Evolutionary conservation across 2,797 vertebrate species (phyloP), one percentile per base, ranked within the genome.

Genomic region (Sebastes oblongus): DNA sequence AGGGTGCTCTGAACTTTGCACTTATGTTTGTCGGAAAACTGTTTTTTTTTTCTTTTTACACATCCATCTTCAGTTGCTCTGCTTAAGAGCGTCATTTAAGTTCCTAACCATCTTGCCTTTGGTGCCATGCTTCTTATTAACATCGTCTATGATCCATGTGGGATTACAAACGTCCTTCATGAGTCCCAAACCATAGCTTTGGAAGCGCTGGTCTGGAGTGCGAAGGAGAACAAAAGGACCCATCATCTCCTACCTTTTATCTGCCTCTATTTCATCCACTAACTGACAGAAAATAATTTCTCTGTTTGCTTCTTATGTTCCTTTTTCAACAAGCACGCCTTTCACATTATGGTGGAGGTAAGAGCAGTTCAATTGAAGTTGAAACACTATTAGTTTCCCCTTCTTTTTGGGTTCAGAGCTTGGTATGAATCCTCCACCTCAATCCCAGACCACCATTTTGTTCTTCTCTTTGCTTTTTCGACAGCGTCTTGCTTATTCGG

Each of bases 261-360:
- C 88, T 90, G 95, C 94, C 92, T 95, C 92, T 91, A 85, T 94
- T 92, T 95, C 95, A 85, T 83, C 92, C 92, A 78, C 82, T 93
- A 92, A 93, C 91, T 93, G 91, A 94, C 93, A 94, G 93, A 64
- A 87, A 82, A 86, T 98, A 98, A 98, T 96, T 93, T 94, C 91
- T 97, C 95, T 94, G 82, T 95, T 93, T 95, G 90, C 94, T 92
- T 94, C 93, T 90, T 93, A 89, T 94, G 88, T 91, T 94, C 91
- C 87, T 94, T 90, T 92, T 92, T 92, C 93, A 89, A 94, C 96
- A 97, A 99, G 98, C 98, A 98, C 91, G 97, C 98, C 96, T 99
- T 99, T 98, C 98, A 99, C 96, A 99, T 99, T 96, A 99, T 98
- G 98, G 98, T 99, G 96, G 98, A 99, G 98, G 98, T 99, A 99